Conservation (phyloP, 1,140 invertebrate genomes). For the Platyura marginata region DNA sequence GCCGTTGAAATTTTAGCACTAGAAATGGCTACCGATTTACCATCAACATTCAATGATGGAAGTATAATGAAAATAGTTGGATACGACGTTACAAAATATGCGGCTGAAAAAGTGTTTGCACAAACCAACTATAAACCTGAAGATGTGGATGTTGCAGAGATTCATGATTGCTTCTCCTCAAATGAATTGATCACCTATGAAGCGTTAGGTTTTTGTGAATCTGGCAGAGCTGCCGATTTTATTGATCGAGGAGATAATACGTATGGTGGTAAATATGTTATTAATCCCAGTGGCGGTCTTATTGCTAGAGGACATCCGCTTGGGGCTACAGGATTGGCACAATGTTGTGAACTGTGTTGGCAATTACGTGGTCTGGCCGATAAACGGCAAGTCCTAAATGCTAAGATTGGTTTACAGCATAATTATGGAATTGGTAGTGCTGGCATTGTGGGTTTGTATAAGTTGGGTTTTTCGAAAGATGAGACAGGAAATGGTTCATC, state of each 20-base stretch:
- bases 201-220: constrained; percentile 79
- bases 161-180: constrained; percentile 96
- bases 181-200: constrained; percentile 98
- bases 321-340: constrained; percentile 91
- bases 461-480: constrained; percentile 62
- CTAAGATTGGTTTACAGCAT: constrained; percentile 78
- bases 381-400: constrained; percentile 73
- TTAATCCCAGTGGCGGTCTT: constrained; percentile 94
- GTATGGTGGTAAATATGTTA: constrained; percentile 91
- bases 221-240: constrained; percentile 76
- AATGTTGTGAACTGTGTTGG: constrained; percentile 90
- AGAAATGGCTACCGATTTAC: constrained; percentile 88
- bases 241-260: constrained; percentile 92
- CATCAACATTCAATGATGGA: constrained; percentile 63
- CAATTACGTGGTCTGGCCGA: constrained; percentile 79
- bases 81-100: constrained; percentile 85
- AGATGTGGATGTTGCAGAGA: constrained; percentile 89
- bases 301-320: constrained; percentile 98
- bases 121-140: constrained; percentile 54
- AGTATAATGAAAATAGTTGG: constrained; percentile 85
- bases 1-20: constrained; percentile 91
- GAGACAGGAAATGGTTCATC: too few species aligned
- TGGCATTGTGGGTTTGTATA: constrained; percentile 79
- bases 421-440: constrained; percentile 95
- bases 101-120: constrained; percentile 59